Evolutionary conservation across 2,888 invertebrate genomes (phyloP).

Genomic region (Anthophora plumipes): DNA sequence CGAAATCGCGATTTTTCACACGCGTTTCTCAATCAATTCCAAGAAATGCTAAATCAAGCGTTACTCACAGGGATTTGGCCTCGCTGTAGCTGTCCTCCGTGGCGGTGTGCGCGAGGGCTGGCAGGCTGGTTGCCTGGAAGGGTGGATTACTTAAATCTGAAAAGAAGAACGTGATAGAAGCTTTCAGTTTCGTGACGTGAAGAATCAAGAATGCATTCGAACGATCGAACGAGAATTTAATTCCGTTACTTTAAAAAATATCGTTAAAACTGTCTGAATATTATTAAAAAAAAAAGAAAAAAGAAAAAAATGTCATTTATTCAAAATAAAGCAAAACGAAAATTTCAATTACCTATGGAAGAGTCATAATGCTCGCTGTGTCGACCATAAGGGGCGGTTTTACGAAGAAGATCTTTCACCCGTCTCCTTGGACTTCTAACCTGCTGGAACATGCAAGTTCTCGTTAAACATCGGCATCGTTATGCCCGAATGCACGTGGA

Average conservation of each 20-base stretch:
- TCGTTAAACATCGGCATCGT: conserved; percentile 28
- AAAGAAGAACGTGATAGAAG: conserved; percentile 6
- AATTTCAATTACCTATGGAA: conserved; percentile 74
- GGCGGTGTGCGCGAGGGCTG: conserved; percentile 72
- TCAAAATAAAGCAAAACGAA: neutral
- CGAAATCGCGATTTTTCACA: too few species aligned
- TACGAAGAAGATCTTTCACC: conserved; percentile 58
- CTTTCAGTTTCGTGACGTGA: neutral
- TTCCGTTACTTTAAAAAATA: too few species aligned
- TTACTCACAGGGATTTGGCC: conserved; percentile 70
- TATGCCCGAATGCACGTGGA: conserved; percentile 33
- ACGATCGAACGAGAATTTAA: neutral
- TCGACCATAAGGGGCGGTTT: conserved; percentile 73
- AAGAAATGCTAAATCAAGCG: neutral
- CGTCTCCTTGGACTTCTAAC: conserved; percentile 71
- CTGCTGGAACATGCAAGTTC: conserved; percentile 62
- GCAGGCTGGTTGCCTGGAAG: conserved; percentile 79
- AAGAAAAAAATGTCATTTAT: too few species aligned
- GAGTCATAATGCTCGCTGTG: conserved; percentile 80
- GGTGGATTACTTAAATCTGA: conserved; percentile 79
- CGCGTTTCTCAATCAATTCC: too few species aligned
- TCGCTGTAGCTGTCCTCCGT: conserved; percentile 72
- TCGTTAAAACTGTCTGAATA: too few species aligned
- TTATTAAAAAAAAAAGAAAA: too few species aligned
- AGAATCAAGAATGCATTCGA: neutral